A percentile compares a stretch with the other conserved stretches of the same genome.
Evolutionary conservation across 2,113 vertebrate genomes (phyloP).

Genomic region (Ceuthmochares aereus): DNA sequence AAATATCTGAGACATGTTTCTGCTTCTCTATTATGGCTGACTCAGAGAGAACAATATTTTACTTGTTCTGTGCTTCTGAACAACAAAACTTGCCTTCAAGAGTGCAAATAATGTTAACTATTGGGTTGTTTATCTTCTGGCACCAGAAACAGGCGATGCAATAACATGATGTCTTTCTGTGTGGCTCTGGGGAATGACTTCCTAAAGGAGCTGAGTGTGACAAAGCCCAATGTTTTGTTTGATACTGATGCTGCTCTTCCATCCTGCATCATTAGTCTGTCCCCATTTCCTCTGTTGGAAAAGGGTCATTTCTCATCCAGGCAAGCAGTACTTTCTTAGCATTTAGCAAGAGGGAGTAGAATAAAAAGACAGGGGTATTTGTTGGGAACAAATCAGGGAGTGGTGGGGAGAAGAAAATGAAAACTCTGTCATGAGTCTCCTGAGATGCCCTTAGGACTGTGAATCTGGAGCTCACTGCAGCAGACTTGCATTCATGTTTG

Average conservation of each 20-base stretch:
- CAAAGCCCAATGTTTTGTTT: not conserved
- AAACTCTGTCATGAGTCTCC: not conserved
- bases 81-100: not conserved
- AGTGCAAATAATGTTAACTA: not conserved
- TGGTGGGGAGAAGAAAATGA: not conserved
- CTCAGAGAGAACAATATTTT: not conserved
- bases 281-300: not conserved
- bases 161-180: not conserved
- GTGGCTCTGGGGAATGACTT: not conserved
- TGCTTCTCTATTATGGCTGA: not conserved
- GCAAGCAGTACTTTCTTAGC: not conserved
- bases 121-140: not conserved
- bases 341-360: not conserved
- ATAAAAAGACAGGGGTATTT: not conserved
- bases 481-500: not conserved
- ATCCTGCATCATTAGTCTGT: not conserved
- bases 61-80: not conserved
- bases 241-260: not conserved
- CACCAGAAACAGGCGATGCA: not conserved
- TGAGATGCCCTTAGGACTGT: not conserved
- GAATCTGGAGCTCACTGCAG: not conserved
- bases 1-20: not conserved
- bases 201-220: not conserved
- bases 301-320: not conserved
- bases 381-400: not conserved